phyloP scores from a whole-genome alignment of 1,140 invertebrate species.

The Brachionus calyciflorus region DNA sequence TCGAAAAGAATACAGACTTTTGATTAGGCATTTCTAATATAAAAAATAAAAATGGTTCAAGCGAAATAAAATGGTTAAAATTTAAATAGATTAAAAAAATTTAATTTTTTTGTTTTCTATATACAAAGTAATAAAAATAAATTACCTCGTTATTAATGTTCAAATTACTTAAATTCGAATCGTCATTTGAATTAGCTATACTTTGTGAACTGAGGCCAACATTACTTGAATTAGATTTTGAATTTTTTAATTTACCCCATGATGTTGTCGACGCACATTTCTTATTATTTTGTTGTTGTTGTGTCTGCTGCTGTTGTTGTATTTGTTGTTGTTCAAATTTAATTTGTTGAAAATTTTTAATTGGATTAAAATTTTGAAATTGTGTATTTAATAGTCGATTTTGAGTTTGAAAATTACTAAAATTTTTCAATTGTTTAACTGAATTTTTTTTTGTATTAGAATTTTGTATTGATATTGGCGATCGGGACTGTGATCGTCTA shows the following conservation, averaged over 20 bases:
- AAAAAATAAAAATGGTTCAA: too few species aligned
- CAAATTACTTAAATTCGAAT: conserved; percentile 13
- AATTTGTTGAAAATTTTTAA: conserved; percentile 33
- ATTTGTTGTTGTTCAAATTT: not conserved
- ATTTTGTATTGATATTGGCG: too few species aligned
- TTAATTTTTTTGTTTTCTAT: not conserved
- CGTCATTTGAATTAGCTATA: conserved; percentile 34
- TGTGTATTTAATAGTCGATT: conserved; percentile 15
- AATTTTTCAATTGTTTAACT: not conserved
- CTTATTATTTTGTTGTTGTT: conserved; percentile 15
- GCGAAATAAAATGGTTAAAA: too few species aligned
- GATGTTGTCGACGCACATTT: conserved; percentile 30
- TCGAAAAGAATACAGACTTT: too few species aligned
- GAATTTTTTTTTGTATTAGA: not conserved
- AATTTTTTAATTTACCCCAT: conserved; percentile 46
- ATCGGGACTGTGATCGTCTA: not conserved
- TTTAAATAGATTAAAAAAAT: too few species aligned
- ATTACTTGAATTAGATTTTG: conserved; percentile 41
- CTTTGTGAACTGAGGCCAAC: not conserved
- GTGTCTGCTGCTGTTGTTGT: not conserved
- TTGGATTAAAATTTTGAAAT: conserved; percentile 41
- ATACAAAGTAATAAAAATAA: not conserved
- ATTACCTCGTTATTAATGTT: not conserved
- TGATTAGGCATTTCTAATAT: too few species aligned
- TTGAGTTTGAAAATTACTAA: not conserved